Evolutionary conservation across 2,113 vertebrate species (phyloP), one percentile per base, ranked within the genome.

Genomic region (Cranoglanis bouderius): DNA sequence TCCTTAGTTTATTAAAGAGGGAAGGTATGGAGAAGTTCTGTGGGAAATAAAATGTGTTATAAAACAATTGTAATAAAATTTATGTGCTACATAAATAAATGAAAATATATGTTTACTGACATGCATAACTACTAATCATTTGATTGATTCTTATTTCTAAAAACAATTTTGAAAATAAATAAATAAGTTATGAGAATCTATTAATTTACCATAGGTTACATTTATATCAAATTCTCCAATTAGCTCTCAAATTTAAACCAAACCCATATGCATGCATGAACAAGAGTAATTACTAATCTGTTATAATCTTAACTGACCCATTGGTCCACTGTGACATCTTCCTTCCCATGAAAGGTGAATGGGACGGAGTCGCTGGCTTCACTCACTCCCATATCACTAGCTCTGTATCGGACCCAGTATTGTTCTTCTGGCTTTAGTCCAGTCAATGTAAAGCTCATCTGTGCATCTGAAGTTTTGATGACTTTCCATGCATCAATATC

Each of bases 381-480:
- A 70, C 67, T 70, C 67, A 90, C 14, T 90, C 89, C 89, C 38
- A 81, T 51, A 59, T n/a, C 29, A 74, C 38, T 40, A 26, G 8
- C 78, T 84, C 82, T 85, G 82, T 85, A 85, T 3, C 40, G 82
- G 38, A 90, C 65, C 35, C 72, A 40, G 57, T 89, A 75, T 24
- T 46, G 8, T n/a, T 75, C 35, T n/a, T 29, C n/a, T 26, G 4
- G 13, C 12, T 86, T 40, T 24, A 89, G 38, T 63, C 38, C 85
- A 49, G 51, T 75, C 38, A 89, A 53, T 63, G 65, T 86, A 32
- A 82, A 89, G 19, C 21, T 61, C 59, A 35, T 43, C 43, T 84
- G 13, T 67, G 70, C 72, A 80, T 85, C 18, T 80, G 72, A 0
- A 57, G 89, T 84, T 1, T 57, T 10, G 29, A 9, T 67, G 59